phyloP scores from a whole-genome alignment of 2,888 invertebrate species.

The Drosophila algonquin region DNA sequence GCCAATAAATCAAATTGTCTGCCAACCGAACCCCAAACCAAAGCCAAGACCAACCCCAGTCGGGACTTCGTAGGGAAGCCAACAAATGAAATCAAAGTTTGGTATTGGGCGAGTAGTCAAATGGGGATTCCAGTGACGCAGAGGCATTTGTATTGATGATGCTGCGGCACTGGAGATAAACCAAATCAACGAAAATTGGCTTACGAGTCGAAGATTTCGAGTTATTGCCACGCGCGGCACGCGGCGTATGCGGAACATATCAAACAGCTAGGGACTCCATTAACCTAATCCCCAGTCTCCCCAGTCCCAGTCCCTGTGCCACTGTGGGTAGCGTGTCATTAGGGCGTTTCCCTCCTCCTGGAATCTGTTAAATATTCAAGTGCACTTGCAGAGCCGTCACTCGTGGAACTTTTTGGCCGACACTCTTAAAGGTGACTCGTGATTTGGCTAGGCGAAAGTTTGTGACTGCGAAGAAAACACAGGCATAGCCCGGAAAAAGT shows the following conservation, averaged over 20 bases:
- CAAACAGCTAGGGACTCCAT: constrained; percentile 35
- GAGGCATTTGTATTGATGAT: constrained; percentile 65
- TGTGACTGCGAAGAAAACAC: constrained; percentile 27
- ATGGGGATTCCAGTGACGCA: constrained; percentile 60
- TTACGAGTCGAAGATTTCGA: constrained; percentile 69
- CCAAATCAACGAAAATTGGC: constrained; percentile 76
- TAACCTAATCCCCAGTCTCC: constrained; percentile 38
- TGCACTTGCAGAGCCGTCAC: not conserved
- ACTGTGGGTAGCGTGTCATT: constrained; percentile 27
- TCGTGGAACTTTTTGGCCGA: constrained; percentile 3
- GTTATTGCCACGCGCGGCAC: constrained; percentile 60
- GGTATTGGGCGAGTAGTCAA: constrained; percentile 38
- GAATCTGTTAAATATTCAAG: not conserved
- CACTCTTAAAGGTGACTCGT: constrained; percentile 40
- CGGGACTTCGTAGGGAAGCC: constrained; percentile 39
- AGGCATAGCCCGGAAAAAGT: not conserved
- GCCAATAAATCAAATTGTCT: constrained; percentile 76
- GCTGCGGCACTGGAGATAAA: constrained; percentile 63
- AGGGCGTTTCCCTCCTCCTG: constrained; percentile 14
- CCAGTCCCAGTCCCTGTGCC: constrained; percentile 27
- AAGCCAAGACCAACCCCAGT: not conserved
- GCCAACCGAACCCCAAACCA: constrained; percentile 28
- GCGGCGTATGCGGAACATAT: constrained; percentile 62
- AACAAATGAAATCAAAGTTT: constrained; percentile 54
- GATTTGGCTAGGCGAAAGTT: constrained; percentile 28